Percentiles rank a stretch among this genome's conserved stretches.
Conservation (phyloP, 1,140 invertebrate species). For the Hyles euphorbiae region DNA sequence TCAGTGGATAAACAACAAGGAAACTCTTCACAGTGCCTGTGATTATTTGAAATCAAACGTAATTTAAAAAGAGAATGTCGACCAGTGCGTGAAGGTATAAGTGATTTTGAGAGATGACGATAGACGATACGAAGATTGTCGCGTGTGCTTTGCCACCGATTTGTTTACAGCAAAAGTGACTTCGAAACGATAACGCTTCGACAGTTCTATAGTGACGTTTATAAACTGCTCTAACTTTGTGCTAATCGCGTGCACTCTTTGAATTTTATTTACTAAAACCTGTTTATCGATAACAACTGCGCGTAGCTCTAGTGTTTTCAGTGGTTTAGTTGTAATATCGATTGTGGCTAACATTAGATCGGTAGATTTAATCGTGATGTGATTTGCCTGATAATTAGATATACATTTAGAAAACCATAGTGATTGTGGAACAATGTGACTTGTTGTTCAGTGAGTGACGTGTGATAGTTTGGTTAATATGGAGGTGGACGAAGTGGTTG, state of each 20-base stretch:
- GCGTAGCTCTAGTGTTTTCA: neutral
- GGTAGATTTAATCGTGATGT: conserved; percentile 3
- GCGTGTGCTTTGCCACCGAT: conserved; percentile 13
- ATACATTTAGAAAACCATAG: neutral
- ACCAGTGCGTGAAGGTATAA: neutral
- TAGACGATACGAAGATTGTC: neutral
- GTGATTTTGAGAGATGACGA: neutral
- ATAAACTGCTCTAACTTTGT: conserved; percentile 12
- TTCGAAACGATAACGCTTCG: conserved; percentile 22
- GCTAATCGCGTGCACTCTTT: neutral
- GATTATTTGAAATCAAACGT: neutral
- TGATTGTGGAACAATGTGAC: conserved; percentile 5
- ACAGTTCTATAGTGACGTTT: conserved; percentile 15
- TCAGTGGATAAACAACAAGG: no score
- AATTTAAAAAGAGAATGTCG: neutral
- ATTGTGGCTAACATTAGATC: neutral
- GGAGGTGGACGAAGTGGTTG: conserved; percentile 2
- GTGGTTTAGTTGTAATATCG: neutral
- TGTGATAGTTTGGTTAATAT: neutral
- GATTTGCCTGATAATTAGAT: conserved; percentile 5
- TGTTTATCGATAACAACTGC: neutral
- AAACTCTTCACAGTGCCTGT: no score
- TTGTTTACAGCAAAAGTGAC: conserved; percentile 23
- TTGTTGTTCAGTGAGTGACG: neutral
- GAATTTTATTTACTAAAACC: neutral